phyloP scores from a whole-genome alignment of 2,888 invertebrate species.

The Tiphia femorata region DNA sequence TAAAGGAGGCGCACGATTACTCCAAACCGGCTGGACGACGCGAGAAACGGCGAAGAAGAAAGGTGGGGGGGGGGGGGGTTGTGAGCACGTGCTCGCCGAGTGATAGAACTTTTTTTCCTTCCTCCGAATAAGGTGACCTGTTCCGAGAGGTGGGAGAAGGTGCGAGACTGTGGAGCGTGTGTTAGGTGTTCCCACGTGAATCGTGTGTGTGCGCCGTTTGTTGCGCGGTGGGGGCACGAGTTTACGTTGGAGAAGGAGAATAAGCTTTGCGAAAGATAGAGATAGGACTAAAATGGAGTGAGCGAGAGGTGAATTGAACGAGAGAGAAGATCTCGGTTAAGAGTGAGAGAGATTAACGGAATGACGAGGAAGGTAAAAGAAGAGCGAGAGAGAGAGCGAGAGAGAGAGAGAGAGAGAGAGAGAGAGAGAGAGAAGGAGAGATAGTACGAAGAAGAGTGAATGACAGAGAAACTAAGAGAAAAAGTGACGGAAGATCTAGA shows the following conservation, averaged over 20 bases:
- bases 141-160: not conserved
- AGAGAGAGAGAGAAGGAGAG: not conserved
- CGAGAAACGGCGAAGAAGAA: slow-evolving; percentile 5
- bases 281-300: not conserved
- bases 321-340: not conserved
- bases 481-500: not conserved
- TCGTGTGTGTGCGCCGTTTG: too few species aligned
- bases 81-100: slow-evolving; percentile 58
- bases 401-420: not conserved
- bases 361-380: not conserved
- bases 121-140: slow-evolving; percentile 38
- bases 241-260: too few species aligned
- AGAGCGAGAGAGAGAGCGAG: slow-evolving; percentile 4
- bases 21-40: slow-evolving; percentile 4
- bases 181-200: too few species aligned
- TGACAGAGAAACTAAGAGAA: not conserved
- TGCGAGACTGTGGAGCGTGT: too few species aligned
- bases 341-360: not conserved
- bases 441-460: not conserved
- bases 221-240: too few species aligned
- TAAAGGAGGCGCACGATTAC: too few species aligned
- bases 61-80: slow-evolving; percentile 3
- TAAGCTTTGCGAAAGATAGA: not conserved
- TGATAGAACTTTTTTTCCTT: slow-evolving; percentile 51
- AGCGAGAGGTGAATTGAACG: too few species aligned